A percentile compares a stretch with the other conserved stretches of the same genome.
Evolutionary conservation across 1,140 invertebrate genomes (phyloP).

Genomic region (Drosophila ficusphila): DNA sequence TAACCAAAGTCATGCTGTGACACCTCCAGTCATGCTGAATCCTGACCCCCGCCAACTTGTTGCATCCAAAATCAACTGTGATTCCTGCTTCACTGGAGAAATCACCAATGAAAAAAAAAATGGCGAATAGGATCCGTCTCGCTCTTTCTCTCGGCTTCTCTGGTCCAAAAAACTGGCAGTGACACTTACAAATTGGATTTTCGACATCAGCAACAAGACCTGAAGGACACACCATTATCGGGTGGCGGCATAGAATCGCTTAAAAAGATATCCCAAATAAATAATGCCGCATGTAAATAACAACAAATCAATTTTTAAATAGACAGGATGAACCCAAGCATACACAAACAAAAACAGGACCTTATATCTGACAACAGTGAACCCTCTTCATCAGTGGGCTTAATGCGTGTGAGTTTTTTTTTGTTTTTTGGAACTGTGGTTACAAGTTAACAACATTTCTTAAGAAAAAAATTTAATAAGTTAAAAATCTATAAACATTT

Average conservation of each 20-base stretch:
- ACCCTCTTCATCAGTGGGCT: constrained; percentile 54
- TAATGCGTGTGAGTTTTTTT: constrained; percentile 8
- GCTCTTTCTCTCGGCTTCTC: constrained; percentile 15
- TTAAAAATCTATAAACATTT: too few relatives aligned
- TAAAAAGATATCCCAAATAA: constrained; percentile 62
- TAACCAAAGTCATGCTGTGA: constrained; percentile 67
- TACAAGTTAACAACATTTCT: too few relatives aligned
- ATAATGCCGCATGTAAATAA: constrained; percentile 79
- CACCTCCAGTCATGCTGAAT: constrained; percentile 23
- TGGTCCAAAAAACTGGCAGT: constrained; percentile 61
- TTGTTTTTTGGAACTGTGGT: constrained; percentile 18
- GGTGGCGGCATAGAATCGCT: constrained; percentile 28
- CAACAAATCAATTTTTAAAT: constrained; percentile 81
- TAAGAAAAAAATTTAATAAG: too few relatives aligned
- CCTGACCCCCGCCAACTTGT: constrained; percentile 53
- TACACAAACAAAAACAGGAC: constrained; percentile 13
- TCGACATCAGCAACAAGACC: constrained; percentile 46
- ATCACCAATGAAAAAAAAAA: constrained; percentile 71
- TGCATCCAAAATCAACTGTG: constrained; percentile 70
- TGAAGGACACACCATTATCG: constrained; percentile 63
- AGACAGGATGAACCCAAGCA: constrained; percentile 48
- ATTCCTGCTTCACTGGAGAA: constrained; percentile 70
- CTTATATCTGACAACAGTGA: constrained; percentile 47
- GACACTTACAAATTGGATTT: constrained; percentile 80
- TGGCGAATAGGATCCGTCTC: constrained; percentile 13